Percentiles rank a stretch among this genome's conserved stretches.
Conservation (phyloP, 2,797 vertebrate genomes). For the Lutjanus campechanus region DNA sequence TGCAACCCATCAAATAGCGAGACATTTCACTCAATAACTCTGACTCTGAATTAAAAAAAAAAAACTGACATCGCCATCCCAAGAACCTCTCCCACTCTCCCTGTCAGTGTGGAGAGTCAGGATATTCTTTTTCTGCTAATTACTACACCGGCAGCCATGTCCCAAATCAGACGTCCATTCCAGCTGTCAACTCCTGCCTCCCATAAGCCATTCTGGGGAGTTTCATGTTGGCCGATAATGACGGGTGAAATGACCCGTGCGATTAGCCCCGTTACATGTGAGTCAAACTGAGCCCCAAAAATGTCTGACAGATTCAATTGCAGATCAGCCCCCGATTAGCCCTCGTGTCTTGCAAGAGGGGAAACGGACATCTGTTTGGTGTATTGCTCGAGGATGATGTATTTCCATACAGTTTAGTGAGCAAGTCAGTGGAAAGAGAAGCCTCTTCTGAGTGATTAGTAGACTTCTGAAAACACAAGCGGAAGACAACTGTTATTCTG, state of each 20-base stretch:
- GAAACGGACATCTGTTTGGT: conserved; percentile 68
- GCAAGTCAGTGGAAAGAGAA: conserved; percentile 36
- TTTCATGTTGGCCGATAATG: conserved; percentile 53
- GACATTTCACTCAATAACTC: neutral
- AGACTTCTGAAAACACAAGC: conserved; percentile 37
- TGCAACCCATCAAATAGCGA: neutral
- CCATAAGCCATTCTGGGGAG: conserved; percentile 11
- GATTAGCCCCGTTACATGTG: conserved; percentile 52
- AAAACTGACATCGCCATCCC: neutral
- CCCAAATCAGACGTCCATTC: conserved; percentile 37
- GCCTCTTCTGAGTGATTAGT: conserved; percentile 52
- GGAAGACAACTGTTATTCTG: conserved; percentile 30
- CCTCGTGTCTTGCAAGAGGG: conserved; percentile 27
- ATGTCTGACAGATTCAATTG: conserved; percentile 55
- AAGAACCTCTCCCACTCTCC: neutral
- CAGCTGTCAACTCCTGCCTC: conserved; percentile 45
- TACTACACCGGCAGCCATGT: conserved; percentile 30
- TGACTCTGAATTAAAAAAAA: too few relatives aligned
- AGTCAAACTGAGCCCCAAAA: conserved; percentile 50
- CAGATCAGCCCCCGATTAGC: conserved; percentile 52
- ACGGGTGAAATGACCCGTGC: conserved; percentile 51
- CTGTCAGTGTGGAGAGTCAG: conserved; percentile 2
- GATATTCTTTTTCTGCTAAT: conserved; percentile 25
- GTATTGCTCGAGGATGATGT: conserved; percentile 60
- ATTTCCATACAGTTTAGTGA: conserved; percentile 58